Conservation (phyloP, 2,888 invertebrate genomes). For the Troides helena region DNA sequence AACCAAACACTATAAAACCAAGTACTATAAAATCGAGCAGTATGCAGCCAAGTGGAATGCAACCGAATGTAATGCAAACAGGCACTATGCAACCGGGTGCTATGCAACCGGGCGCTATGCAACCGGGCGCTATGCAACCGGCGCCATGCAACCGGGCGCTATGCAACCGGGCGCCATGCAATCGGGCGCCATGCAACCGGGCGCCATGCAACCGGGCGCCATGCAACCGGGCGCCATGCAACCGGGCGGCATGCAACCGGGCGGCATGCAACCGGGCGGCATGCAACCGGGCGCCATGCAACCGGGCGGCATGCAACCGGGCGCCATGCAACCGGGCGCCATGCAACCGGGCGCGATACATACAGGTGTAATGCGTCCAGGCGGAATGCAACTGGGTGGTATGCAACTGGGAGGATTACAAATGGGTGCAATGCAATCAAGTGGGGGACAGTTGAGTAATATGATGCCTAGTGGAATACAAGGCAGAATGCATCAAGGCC, state of each 20-base stretch:
- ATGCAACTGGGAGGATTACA: conserved; percentile 21
- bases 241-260: conserved; percentile 28
- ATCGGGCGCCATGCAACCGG: conserved; percentile 30
- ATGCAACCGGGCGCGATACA: no score
- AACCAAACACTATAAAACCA: conserved; percentile 25
- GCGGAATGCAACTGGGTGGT: conserved; percentile 31
- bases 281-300: conserved; percentile 29
- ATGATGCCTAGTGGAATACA: conserved; percentile 29
- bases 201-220: background rate
- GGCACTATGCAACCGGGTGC: conserved; percentile 30
- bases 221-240: conserved; percentile 31
- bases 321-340: conserved; percentile 15
- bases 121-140: conserved; percentile 1
- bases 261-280: background rate
- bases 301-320: conserved; percentile 30
- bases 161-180: conserved; percentile 31
- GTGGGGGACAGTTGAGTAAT: conserved; percentile 21
- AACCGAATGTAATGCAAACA: conserved; percentile 28
- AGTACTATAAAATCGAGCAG: conserved; percentile 26
- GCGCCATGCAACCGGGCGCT: background rate
- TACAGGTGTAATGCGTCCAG: conserved; percentile 24
- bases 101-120: conserved; percentile 20
- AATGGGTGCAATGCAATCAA: conserved; percentile 1
- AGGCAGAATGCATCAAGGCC: conserved; percentile 27
- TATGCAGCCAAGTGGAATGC: conserved; percentile 6